Percentiles rank a stretch among this genome's conserved stretches.
These are phyloP conservation scores for Mus spicilegus DNA, from an alignment of 2,113 vertebrate genomes.

Conservation along the genomic window DNA sequence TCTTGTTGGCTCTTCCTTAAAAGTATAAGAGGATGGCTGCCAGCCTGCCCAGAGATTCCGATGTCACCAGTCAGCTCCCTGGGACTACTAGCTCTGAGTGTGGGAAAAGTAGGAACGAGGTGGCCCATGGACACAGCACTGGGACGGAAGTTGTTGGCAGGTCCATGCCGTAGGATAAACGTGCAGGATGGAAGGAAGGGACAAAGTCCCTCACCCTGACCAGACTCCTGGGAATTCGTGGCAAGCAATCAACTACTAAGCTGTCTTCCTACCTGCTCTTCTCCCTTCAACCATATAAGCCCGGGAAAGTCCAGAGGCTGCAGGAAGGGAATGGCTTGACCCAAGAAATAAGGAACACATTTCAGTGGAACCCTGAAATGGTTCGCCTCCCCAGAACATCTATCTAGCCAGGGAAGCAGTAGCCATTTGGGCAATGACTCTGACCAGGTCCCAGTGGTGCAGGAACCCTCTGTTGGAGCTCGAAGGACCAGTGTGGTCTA, in stretches of 20 bases:
- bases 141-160: background rate
- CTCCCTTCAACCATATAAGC: background rate
- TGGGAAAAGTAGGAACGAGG: background rate
- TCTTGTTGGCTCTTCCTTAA: background rate
- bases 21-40: background rate
- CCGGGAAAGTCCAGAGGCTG: background rate
- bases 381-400: background rate
- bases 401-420: background rate
- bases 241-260: background rate
- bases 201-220: background rate
- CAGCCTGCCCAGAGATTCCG: background rate
- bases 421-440: background rate
- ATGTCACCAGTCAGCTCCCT: background rate
- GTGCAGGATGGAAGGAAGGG: background rate
- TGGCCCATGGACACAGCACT: background rate
- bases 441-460: no score
- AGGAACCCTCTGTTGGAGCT: background rate
- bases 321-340: background rate
- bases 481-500: background rate
- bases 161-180: no score
- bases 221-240: background rate
- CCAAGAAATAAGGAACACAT: background rate
- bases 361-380: background rate
- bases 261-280: background rate
- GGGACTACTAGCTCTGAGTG: fast-evolving